A percentile compares a stretch with the other conserved stretches of the same genome.
Conservation (phyloP, 2,888 invertebrate species). For the Sminthurinus aureus region DNA sequence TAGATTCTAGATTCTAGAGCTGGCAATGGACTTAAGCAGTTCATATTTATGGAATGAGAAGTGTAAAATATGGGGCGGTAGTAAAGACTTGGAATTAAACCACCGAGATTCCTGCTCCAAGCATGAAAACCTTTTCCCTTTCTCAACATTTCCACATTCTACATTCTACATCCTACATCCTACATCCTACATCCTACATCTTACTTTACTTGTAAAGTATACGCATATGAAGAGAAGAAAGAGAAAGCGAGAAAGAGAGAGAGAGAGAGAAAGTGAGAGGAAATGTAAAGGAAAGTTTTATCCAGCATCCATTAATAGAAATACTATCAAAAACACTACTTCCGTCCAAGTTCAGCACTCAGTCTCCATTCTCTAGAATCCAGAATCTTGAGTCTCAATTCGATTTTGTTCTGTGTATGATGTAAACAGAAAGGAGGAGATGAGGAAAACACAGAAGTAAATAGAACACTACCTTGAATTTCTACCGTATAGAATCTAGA, state of each 20-base stretch:
- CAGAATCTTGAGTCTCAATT: too few relatives aligned
- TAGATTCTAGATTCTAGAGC: too few relatives aligned
- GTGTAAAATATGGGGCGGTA: slow-evolving; percentile 7
- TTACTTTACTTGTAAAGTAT: background rate
- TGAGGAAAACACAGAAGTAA: too few relatives aligned
- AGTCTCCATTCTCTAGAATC: too few relatives aligned
- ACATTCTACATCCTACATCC: background rate
- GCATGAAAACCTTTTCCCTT: background rate
- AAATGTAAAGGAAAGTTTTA: background rate
- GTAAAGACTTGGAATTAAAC: slow-evolving; percentile 12
- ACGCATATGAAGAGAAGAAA: background rate
- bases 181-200: background rate
- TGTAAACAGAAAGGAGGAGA: too few relatives aligned
- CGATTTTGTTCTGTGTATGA: too few relatives aligned
- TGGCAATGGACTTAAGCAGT: slow-evolving; percentile 3
- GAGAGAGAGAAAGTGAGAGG: too few relatives aligned
- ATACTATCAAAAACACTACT: too few relatives aligned
- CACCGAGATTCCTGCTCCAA: background rate
- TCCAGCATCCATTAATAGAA: too few relatives aligned
- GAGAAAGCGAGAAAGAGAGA: background rate
- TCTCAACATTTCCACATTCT: background rate
- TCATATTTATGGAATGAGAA: slow-evolving; percentile 18
- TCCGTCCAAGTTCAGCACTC: too few relatives aligned
- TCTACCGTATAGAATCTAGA: too few relatives aligned
- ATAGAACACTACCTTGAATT: too few relatives aligned